phyloP scores from a whole-genome alignment of 2,797 vertebrate species.

The Nannoperca obscura region DNA sequence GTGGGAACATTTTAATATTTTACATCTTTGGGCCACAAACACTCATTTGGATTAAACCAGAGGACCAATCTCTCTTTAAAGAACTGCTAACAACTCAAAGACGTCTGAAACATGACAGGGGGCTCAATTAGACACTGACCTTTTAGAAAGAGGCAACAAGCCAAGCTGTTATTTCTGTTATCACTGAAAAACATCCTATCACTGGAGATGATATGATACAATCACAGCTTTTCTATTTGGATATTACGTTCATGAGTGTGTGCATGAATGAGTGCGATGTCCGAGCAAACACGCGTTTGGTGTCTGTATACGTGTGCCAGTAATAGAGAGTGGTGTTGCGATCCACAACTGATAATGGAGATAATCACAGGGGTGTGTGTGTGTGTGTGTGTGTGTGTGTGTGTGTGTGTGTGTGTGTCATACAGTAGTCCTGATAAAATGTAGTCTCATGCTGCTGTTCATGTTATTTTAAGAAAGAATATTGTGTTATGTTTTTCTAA shows the following conservation, averaged over 20 bases:
- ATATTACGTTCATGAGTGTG: constrained; percentile 18
- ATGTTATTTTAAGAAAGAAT: background rate
- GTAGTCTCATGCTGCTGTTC: background rate
- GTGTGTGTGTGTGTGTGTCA: background rate
- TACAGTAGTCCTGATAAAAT: background rate
- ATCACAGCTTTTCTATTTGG: constrained; percentile 38
- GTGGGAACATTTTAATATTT: background rate
- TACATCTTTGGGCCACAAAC: background rate
- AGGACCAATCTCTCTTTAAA: background rate
- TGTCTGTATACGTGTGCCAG: background rate
- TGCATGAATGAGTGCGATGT: background rate
- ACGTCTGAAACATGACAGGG: background rate
- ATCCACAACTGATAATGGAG: constrained; percentile 14
- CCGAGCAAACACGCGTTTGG: constrained; percentile 10
- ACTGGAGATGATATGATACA: constrained; percentile 11
- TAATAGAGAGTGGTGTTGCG: constrained; percentile 17
- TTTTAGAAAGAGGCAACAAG: too few species aligned
- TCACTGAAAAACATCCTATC: constrained; percentile 20
- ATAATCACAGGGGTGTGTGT: background rate
- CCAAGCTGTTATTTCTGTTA: constrained; percentile 5
- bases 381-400: background rate
- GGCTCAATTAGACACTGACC: background rate
- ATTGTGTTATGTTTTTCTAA: background rate
- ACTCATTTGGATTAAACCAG: background rate
- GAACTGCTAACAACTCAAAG: background rate